phyloP scores from a whole-genome alignment of 2,888 invertebrate genomes.

The Neocrepidodera transversa region DNA sequence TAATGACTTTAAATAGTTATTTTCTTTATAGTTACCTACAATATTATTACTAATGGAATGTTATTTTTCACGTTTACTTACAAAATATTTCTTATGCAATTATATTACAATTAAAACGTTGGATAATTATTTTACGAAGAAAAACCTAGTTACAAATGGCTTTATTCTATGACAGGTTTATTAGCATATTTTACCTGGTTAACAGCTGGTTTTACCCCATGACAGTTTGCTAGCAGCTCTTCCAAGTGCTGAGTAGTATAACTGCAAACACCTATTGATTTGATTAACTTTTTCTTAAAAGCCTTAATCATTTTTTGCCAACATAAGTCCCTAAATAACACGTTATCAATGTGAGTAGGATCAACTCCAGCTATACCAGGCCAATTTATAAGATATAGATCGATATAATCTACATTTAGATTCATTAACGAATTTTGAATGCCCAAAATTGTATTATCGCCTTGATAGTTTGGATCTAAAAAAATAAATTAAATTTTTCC shows the following conservation, averaged over 20 bases:
- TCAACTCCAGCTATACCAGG: constrained; percentile 69
- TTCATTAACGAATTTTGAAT: constrained; percentile 67
- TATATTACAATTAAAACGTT: no score
- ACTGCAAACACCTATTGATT: constrained; percentile 83
- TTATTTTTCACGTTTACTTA: no score
- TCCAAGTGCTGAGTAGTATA: constrained; percentile 73
- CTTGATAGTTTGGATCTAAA: constrained; percentile 62
- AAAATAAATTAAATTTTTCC: neutral
- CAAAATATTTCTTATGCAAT: no score
- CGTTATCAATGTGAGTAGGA: constrained; percentile 66
- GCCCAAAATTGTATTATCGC: constrained; percentile 62
- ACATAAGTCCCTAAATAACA: constrained; percentile 65
- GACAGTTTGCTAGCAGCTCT: constrained; percentile 65
- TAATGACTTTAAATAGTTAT: no score
- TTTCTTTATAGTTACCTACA: no score
- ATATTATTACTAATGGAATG: no score
- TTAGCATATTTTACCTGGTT: constrained; percentile 73
- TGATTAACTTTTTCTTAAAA: constrained; percentile 66
- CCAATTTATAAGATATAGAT: constrained; percentile 84
- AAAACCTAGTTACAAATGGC: no score
- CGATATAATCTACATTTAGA: constrained; percentile 73
- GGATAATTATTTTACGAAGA: no score
- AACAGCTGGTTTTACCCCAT: constrained; percentile 70
- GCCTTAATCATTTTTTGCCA: constrained; percentile 74
- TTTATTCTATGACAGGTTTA: neutral